phyloP scores from a whole-genome alignment of 2,888 invertebrate species.

The Lasioglossum morio region DNA sequence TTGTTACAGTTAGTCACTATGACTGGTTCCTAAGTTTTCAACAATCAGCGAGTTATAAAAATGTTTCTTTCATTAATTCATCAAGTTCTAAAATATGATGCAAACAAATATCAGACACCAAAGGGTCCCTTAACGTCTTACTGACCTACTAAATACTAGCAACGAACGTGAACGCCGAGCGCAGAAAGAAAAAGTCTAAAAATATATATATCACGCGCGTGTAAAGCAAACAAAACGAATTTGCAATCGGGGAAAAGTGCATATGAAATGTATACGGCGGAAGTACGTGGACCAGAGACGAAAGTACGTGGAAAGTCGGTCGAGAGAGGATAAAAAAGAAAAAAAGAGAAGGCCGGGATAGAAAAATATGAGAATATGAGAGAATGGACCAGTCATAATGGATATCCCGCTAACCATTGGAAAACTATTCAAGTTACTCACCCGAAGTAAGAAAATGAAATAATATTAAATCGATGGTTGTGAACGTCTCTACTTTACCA shows the following conservation, averaged over 20 bases:
- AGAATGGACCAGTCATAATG: background rate
- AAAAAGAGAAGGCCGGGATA: background rate
- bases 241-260: background rate
- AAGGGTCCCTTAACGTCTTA: background rate
- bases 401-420: background rate
- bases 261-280: slow-evolving; percentile 1
- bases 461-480: background rate
- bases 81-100: background rate
- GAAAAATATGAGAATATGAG: background rate
- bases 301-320: background rate
- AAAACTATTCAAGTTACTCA: background rate
- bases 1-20: background rate
- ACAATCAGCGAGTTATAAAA: too few relatives aligned
- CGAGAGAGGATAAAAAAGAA: background rate
- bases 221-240: background rate
- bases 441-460: background rate
- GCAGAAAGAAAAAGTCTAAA: background rate
- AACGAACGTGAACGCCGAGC: background rate
- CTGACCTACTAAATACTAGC: background rate
- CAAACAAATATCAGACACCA: background rate
- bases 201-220: background rate
- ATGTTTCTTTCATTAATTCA: too few relatives aligned
- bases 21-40: too few relatives aligned
- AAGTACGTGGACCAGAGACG: background rate
- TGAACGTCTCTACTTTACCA: background rate